These are phyloP conservation scores for Nycticryphes semicollaris DNA, from an alignment of 2,113 vertebrate genomes.

Conservation along the genomic window DNA sequence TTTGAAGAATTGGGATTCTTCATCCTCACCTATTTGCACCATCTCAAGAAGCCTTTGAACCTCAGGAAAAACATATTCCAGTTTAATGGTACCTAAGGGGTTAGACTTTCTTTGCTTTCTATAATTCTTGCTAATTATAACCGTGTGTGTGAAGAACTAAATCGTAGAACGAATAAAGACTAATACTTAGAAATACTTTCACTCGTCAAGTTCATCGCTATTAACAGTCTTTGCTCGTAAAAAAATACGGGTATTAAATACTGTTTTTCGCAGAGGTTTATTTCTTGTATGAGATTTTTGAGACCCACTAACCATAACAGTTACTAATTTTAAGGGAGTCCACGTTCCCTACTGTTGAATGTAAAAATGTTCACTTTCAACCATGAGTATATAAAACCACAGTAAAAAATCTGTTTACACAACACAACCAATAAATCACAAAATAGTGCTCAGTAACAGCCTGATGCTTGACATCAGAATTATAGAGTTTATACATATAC, in stretches of 20 bases:
- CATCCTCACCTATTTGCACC: not conserved
- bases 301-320: not conserved
- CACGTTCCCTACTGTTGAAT: not conserved
- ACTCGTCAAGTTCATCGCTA: slow-evolving; percentile 47
- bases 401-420: not conserved
- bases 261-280: not conserved
- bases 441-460: not conserved
- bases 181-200: slow-evolving; percentile 61
- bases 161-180: slow-evolving; percentile 46
- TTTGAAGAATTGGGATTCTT: not conserved
- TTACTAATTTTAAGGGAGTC: not conserved
- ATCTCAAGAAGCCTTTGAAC: not conserved
- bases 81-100: not conserved
- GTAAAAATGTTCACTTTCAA: not conserved
- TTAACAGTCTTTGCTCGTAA: slow-evolving; percentile 48
- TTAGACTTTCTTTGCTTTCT: not conserved
- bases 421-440: not conserved
- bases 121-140: slow-evolving; percentile 39
- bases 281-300: not conserved
- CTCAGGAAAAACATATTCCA: not conserved
- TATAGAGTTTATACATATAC: not conserved
- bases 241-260: slow-evolving; percentile 32
- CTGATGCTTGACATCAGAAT: not conserved
- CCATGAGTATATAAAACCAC: not conserved
- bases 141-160: slow-evolving; percentile 29